These are phyloP conservation scores for Oedothorax gibbosus DNA, from an alignment of 1,140 invertebrate species.

Conservation along the genomic window DNA sequence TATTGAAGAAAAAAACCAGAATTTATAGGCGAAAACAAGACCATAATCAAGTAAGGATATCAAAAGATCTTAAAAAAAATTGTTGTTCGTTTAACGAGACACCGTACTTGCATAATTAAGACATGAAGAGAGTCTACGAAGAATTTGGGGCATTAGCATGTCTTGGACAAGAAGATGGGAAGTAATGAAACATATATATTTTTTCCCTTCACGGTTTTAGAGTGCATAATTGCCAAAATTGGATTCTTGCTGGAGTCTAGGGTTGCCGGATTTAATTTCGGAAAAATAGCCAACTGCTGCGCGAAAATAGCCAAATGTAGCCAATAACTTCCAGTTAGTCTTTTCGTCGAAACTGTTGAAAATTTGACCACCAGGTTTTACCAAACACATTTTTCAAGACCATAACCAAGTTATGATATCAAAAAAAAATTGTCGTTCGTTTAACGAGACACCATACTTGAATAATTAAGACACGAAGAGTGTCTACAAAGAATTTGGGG, in stretches of 20 bases:
- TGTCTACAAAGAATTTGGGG: not conserved
- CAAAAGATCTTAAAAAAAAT: not conserved
- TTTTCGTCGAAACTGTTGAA: too few relatives aligned
- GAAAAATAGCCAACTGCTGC: too few relatives aligned
- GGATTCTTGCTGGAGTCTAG: not conserved
- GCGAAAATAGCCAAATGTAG: too few relatives aligned
- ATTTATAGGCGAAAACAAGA: slow-evolving; percentile 19
- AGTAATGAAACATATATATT: slow-evolving; percentile 39
- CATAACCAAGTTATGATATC: too few relatives aligned
- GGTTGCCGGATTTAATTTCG: too few relatives aligned
- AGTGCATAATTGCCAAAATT: slow-evolving; percentile 45
- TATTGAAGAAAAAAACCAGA: not conserved
- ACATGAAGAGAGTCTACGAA: not conserved
- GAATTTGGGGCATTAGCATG: slow-evolving; percentile 14
- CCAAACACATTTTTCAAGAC: too few relatives aligned
- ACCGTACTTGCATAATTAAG: slow-evolving; percentile 38
- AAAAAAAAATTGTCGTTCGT: not conserved
- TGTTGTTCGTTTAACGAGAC: slow-evolving; percentile 33
- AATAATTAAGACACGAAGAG: slow-evolving; percentile 39
- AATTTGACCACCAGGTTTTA: too few relatives aligned
- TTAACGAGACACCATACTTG: slow-evolving; percentile 33
- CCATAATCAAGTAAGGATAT: slow-evolving; percentile 15
- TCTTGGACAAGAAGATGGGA: not conserved
- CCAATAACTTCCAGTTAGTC: too few relatives aligned
- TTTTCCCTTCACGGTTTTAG: not conserved